A percentile compares a stretch with the other conserved stretches of the same genome.
Conservation (phyloP, 2,113 vertebrate genomes). For the Lepus europaeus region DNA sequence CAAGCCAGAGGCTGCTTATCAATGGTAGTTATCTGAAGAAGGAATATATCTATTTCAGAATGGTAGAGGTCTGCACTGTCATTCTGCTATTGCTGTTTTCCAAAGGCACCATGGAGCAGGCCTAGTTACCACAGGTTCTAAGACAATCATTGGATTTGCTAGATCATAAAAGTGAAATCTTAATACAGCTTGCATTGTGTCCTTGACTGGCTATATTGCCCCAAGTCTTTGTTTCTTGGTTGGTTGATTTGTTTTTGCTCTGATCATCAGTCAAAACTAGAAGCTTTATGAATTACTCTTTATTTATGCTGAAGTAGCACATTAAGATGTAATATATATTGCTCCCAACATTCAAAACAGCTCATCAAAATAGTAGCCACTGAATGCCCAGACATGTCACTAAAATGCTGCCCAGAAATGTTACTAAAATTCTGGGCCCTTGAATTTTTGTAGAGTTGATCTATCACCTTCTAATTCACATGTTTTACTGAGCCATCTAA, state of each 20-base stretch:
- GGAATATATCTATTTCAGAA: background rate
- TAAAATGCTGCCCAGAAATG: background rate
- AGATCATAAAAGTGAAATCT: background rate
- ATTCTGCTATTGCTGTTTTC: background rate
- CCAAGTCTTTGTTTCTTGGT: background rate
- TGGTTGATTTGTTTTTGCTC: background rate
- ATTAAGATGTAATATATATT: background rate
- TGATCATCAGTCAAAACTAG: background rate
- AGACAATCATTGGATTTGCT: background rate
- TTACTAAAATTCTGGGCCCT: background rate
- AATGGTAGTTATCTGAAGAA: background rate
- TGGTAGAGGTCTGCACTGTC: background rate
- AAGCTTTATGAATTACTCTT: background rate
- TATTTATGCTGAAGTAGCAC: background rate
- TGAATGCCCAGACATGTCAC: background rate
- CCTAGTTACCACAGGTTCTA: background rate
- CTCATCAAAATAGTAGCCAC: background rate
- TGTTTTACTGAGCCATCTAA: slow-evolving; percentile 6
- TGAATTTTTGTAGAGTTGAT: background rate
- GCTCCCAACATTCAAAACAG: background rate
- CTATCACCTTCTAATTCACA: background rate
- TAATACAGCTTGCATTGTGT: background rate
- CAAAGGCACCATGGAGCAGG: background rate
- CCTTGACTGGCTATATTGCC: background rate
- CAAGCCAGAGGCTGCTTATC: background rate